These are phyloP conservation scores for Notechis scutatus DNA, from an alignment of 2,113 vertebrate genomes.

Conservation along the genomic window DNA sequence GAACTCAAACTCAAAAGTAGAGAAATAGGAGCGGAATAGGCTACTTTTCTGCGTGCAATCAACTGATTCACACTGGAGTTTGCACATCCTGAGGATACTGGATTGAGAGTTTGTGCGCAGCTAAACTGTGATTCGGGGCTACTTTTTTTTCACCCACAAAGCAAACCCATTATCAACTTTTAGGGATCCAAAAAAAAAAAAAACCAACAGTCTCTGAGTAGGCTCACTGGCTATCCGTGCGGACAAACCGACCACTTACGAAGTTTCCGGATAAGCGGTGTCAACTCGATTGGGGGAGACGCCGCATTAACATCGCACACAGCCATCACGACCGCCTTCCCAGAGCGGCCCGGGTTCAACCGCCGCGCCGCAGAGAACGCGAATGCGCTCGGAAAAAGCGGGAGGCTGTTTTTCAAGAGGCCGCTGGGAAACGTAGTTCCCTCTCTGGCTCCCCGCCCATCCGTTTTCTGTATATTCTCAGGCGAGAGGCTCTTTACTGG, in stretches of 20 bases:
- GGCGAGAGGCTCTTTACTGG: not conserved
- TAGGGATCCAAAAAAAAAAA: not conserved
- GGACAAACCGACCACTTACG: conserved; percentile 62
- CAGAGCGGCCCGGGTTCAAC: conserved; percentile 42
- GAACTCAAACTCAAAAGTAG: not conserved
- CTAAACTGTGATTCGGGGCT: not conserved
- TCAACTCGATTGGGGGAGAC: conserved; percentile 61
- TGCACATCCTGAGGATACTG: not conserved
- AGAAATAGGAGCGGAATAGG: not conserved
- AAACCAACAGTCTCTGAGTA: not conserved
- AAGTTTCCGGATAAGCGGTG: conserved; percentile 78
- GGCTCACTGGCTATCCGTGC: not conserved
- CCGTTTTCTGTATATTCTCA: no score
- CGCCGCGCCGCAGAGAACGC: conserved; percentile 41
- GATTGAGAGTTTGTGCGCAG: not conserved
- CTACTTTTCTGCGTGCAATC: not conserved
- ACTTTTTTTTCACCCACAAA: not conserved
- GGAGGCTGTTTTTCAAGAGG: not conserved
- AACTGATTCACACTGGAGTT: not conserved
- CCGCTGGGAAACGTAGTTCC: conserved; percentile 23
- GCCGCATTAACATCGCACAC: conserved; percentile 44
- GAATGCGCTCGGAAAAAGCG: not conserved
- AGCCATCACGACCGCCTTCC: not conserved
- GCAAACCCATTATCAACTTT: not conserved
- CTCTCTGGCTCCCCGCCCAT: not conserved